Evolutionary conservation across 2,888 invertebrate genomes (phyloP).

Genomic region (Eupithecia dodoneata): DNA sequence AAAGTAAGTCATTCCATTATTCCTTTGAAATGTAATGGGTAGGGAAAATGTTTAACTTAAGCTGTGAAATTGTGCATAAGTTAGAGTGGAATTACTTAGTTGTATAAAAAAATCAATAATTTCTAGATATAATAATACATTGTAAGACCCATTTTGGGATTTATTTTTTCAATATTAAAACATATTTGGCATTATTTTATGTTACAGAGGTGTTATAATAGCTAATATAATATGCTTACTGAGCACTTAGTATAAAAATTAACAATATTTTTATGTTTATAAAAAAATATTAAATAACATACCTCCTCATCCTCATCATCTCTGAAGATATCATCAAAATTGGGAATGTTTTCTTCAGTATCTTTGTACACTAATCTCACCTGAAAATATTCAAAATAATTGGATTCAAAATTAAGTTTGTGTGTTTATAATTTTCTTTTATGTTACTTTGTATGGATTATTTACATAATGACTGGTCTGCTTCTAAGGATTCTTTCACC

Average conservation of each 20-base stretch:
- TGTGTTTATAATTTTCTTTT: not conserved
- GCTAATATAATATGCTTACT: not conserved
- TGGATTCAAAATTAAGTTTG: not conserved
- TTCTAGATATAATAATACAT: too few relatives aligned
- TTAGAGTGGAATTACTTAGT: too few relatives aligned
- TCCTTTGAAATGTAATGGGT: too few relatives aligned
- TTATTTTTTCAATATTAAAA: too few relatives aligned
- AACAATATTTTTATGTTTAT: too few relatives aligned
- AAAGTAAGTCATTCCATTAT: too few relatives aligned
- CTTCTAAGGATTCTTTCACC: not conserved
- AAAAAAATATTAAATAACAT: constrained; percentile 5
- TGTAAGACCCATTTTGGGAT: too few relatives aligned
- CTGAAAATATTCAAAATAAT: constrained; percentile 53
- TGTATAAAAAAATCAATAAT: too few relatives aligned
- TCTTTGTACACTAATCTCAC: constrained; percentile 85
- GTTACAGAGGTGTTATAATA: not conserved
- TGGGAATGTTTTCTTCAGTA: constrained; percentile 91
- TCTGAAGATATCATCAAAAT: constrained; percentile 93
- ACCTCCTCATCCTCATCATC: constrained; percentile 84
- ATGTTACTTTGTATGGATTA: not conserved
- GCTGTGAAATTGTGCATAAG: too few relatives aligned
- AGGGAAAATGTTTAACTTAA: too few relatives aligned
- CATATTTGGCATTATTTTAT: not conserved
- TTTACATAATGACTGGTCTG: not conserved
- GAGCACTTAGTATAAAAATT: not conserved